Evolutionary conservation across 2,888 invertebrate genomes (phyloP).

Genomic region (Xanthostigma xanthostigma): DNA sequence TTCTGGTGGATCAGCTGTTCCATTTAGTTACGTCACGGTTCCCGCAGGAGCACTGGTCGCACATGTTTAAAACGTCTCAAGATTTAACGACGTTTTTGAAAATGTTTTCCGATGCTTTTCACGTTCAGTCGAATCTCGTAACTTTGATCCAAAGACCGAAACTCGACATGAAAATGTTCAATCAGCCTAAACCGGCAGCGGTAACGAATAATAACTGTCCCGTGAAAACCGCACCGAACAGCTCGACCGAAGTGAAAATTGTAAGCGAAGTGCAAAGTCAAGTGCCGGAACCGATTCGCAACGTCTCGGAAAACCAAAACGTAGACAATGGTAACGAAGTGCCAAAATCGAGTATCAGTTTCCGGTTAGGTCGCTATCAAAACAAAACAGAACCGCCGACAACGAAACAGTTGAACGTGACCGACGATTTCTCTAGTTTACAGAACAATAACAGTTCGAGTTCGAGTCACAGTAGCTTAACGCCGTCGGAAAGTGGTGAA

Average conservation of each 20-base stretch:
- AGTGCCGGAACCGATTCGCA: no score
- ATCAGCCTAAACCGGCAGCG: neutral
- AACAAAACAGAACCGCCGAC: neutral
- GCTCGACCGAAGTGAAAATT: no score
- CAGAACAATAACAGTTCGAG: no score
- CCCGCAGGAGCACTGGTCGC: conserved; percentile 64
- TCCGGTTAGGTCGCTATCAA: conserved; percentile 1
- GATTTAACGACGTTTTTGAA: conserved; percentile 83
- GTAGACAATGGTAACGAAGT: neutral
- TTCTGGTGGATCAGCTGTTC: conserved; percentile 77
- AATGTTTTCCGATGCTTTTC: conserved; percentile 87
- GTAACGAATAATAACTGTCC: no score
- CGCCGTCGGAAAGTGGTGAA: no score
- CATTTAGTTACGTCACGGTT: conserved; percentile 63
- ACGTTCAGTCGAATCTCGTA: conserved; percentile 84
- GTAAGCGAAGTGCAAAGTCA: no score
- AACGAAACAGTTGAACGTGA: no score
- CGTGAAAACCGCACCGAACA: no score
- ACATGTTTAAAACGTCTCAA: conserved; percentile 79
- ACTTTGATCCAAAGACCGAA: conserved; percentile 66
- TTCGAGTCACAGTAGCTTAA: no score
- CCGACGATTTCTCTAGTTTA: no score
- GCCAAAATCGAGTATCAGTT: conserved; percentile 1
- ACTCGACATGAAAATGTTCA: conserved; percentile 32
- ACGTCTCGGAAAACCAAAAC: no score